Evolutionary conservation across 1,140 invertebrate species (phyloP), one percentile per base, ranked within the genome.

Genomic region (Drosophila melanica): DNA sequence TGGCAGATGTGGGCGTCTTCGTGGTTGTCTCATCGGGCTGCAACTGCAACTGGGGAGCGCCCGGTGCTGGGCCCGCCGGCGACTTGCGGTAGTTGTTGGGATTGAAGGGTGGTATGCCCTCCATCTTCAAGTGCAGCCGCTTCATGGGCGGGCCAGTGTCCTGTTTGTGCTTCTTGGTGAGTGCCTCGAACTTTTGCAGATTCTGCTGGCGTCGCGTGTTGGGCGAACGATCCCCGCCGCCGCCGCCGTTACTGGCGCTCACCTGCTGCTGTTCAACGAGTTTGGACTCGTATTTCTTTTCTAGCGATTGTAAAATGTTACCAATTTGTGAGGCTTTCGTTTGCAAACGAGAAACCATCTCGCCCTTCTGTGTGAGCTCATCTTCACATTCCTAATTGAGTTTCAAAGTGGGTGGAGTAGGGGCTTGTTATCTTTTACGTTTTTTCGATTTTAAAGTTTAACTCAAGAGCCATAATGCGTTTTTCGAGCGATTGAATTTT

Each of bases 271-370:
- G 90, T 10, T 91, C 90, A 70, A 60, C 50, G 55, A 91, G 73
- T 77, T 91, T 86, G 65, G 79, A 77, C 48, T 90, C 82, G 73
- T 91, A 91, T 80, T 96, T 96, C 93, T 97, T 97, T 93, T 97
- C 96, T 86, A 98, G 94, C 93, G 97, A 97, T 93, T 96, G 95
- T 79, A 98, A 94, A 91, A 98, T 96, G 93, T 96, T 96, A 92
- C 96, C 97, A 92, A 98, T 98, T 93, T 97, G 96, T 92, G 95
- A 95, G 76, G 97, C 97, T 94, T 97, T 98, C 77, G 95, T 95
- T 92, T 98, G 97, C 75, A 98, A 95, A 70, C 96, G 95, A 92
- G 96, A 96, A 77, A 98, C 96, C 95, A 97, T 95, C 93, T 97
- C 96, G 78, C 96, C 97, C 92, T 97, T 97, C 93, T 98, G 96